Conservation (phyloP, 2,888 invertebrate species). For the Eilema depressum region DNA sequence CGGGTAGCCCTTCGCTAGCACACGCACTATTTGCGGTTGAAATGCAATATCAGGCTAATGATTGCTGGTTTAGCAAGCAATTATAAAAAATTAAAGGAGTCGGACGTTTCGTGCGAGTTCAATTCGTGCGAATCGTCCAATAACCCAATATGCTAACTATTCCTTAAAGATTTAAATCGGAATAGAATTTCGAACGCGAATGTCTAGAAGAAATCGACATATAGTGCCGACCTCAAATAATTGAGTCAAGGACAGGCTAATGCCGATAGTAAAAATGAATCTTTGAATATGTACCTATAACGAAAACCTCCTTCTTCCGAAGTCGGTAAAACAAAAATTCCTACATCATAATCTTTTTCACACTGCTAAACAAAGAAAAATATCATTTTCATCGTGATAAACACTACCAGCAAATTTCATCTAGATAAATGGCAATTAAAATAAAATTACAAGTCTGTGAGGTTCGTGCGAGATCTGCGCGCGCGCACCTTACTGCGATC, state of each 20-base stretch:
- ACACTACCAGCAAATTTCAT: conserved; percentile 37
- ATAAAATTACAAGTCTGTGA: conserved; percentile 14
- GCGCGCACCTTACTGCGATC: conserved; percentile 19
- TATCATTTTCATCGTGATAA: conserved; percentile 44
- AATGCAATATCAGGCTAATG: no score
- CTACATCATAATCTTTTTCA: not conserved
- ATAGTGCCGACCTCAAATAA: not conserved
- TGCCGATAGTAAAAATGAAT: not conserved
- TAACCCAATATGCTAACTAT: no score
- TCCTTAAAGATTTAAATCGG: no score
- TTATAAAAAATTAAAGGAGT: no score
- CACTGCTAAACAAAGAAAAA: conserved; percentile 12
- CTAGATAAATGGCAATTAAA: conserved; percentile 38
- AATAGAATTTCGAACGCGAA: no score
- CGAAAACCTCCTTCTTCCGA: not conserved
- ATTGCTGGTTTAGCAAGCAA: no score
- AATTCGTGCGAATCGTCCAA: no score
- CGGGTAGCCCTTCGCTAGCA: no score
- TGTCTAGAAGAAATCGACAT: not conserved
- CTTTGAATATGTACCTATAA: not conserved
- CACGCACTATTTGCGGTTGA: no score
- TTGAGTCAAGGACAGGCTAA: not conserved
- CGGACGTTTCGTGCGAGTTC: no score
- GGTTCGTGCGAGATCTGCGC: conserved; percentile 1
- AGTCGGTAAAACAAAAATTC: not conserved